Conservation (phyloP, 2,113 vertebrate genomes). For the Crypturellus undulatus region DNA sequence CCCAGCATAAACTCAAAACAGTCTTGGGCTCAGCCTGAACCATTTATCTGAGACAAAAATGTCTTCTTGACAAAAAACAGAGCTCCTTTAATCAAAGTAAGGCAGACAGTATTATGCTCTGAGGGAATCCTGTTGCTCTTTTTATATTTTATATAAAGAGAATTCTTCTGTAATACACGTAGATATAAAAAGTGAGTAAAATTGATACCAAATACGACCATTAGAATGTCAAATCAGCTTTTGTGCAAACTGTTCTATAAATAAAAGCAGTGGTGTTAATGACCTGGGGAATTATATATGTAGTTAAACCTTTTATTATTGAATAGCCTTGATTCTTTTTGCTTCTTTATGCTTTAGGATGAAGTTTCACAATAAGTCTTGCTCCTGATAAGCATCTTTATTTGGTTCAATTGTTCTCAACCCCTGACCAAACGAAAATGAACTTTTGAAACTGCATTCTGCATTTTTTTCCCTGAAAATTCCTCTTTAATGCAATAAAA, state of each 20-base stretch:
- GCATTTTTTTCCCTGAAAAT: not conserved
- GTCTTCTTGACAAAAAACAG: slow-evolving; percentile 88
- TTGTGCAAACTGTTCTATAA: not conserved
- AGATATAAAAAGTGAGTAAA: slow-evolving; percentile 45
- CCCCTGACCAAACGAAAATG: slow-evolving; percentile 44
- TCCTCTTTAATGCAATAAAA: slow-evolving; percentile 66
- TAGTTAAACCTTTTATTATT: slow-evolving; percentile 26
- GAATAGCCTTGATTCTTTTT: not conserved
- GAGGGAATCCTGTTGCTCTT: slow-evolving; percentile 82
- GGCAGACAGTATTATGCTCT: slow-evolving; percentile 82
- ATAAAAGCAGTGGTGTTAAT: slow-evolving; percentile 42
- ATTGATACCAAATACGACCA: not conserved
- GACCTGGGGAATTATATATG: slow-evolving; percentile 25
- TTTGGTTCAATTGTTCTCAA: slow-evolving; percentile 25
- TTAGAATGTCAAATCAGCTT: not conserved
- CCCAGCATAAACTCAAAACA: slow-evolving; percentile 83
- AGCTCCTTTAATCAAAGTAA: slow-evolving; percentile 83
- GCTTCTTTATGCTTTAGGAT: slow-evolving; percentile 4
- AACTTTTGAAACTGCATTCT: slow-evolving; percentile 3
- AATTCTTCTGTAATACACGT: slow-evolving; percentile 63
- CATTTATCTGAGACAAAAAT: slow-evolving; percentile 84
- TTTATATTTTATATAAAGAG: slow-evolving; percentile 71
- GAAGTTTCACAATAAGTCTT: slow-evolving; percentile 22
- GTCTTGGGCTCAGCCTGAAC: slow-evolving; percentile 76
- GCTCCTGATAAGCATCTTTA: slow-evolving; percentile 44